Evolutionary conservation across 1,140 invertebrate genomes (phyloP), one percentile per base, ranked within the genome.

Genomic region (Bombus breviceps): DNA sequence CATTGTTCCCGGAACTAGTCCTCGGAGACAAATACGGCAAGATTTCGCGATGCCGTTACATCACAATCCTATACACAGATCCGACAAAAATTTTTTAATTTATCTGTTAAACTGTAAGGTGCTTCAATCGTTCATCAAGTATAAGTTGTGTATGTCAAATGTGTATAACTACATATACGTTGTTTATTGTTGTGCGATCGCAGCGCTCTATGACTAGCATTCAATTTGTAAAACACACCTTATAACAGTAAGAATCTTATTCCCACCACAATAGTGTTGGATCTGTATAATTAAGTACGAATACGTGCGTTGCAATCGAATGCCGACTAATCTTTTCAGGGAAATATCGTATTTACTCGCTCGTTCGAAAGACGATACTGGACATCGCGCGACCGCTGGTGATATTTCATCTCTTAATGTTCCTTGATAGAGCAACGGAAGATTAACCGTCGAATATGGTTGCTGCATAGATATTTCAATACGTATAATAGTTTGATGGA

Each of bases 1-100:
- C 64, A 91, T 91, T 91, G 86, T 91, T 74, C 84, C 76, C 80
- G 32, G 47, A 2, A 15, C n/a, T n/a, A 62, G 59, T 64, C 69
- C 66, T 78, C 82, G 34, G 69, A 83, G 47, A 88, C 62, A 80
- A 69, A 87, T 74, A 62, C 41, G 53, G 39, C 41, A 15, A 12
- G 59, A 81, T 77, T 72, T 39, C 37, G 28, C 25, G 13, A 37
- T 10, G 62, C 64, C 57, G 66, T 53, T 53, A 53, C 18, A 53
- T 53, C 6, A 53, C 47, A 22, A 53, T 53, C 18, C 18, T 22
- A 53, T 53, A 22, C 47, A 53, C 47, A 53, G 18, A 53, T 53
- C 47, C 18, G 47, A 22, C 18, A 53, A 53, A 53, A 53, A 53
- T 53, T 53, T 53, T 6, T 53, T 22, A 53, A 53, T 22, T 22